Base-by-base conservation (phyloP, 2,888 invertebrate species). In the Phengaris alcon region DNA sequence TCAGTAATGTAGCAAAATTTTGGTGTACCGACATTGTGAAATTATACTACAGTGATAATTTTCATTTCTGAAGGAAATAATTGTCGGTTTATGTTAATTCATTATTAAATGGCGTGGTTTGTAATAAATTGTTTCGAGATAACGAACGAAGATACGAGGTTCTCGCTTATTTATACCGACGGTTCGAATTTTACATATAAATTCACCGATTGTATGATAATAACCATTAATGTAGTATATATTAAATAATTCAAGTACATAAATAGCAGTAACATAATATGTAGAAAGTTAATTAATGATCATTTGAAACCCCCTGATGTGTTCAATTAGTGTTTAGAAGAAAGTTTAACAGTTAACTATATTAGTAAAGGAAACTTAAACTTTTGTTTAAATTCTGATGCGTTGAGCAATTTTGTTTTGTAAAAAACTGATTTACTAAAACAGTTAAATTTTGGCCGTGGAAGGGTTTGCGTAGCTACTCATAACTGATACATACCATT, bases 111-210 rank as follows among this genome's bases (percentile, higher is more conserved):
- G 64, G 64, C 12, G 64, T 64, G 64, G 35, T 35, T 64, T 48
- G 48, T 69, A 69, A 69, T 69, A 48, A 69, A 69, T 69, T 46
- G 68, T 68, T 69, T 46, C 12, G 69, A 69, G 69, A 69, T 69
- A 69, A 69, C 69, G 69, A 69, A 69, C 46, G n/a, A 48, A 69
- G 69, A 69, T 22, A 22, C 22, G 22, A 22, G 22, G 22, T 22
- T 22, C 22, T 22, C 22, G 22, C 22, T 22, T 22, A 22, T 22
- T 22, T 22, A 22, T 22, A 64, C 64, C 64, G 52, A 12, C 35
- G 35, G 35, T 64, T 35, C 64, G 52, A 8, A 52, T 52, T 44
- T 64, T 44, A 64, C 64, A 64, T 64, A 64, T 35, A 64, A 64
- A 64, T 64, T 64, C 64, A 64, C 35, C 35, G 64, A 64, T 64